A percentile compares a stretch with the other conserved stretches of the same genome.
These are phyloP conservation scores for Magallana ariakensis DNA, from an alignment of 1,140 invertebrate genomes.

Conservation along the genomic window DNA sequence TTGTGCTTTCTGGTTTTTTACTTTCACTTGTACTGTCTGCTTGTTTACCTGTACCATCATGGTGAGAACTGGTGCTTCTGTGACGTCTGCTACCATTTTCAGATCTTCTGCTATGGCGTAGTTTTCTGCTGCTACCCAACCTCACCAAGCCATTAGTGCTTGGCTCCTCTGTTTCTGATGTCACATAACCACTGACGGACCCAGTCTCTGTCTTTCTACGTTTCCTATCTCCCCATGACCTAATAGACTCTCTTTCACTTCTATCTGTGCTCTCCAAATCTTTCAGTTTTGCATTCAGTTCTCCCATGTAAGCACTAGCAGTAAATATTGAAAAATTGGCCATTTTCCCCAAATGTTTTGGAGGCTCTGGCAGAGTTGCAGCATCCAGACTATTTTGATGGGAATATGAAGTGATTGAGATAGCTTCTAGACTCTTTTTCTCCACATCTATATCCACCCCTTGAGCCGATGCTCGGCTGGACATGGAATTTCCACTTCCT, in stretches of 20 bases:
- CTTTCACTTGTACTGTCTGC: background rate
- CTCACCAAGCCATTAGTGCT: background rate
- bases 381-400: conserved; percentile 46
- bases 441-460: conserved; percentile 63
- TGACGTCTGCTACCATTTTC: background rate
- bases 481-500: conserved; percentile 63
- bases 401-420: conserved; percentile 53
- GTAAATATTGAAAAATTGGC: conserved; percentile 64
- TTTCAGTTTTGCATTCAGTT: conserved; percentile 47
- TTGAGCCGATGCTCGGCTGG: conserved; percentile 66
- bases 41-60: background rate
- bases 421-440: conserved; percentile 55
- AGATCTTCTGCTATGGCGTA: background rate
- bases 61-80: background rate
- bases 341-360: conserved; percentile 41
- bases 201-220: conserved; percentile 22
- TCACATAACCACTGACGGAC: conserved; percentile 10
- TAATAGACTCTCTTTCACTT: conserved; percentile 21
- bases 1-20: background rate
- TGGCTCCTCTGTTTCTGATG: conserved; percentile 2
- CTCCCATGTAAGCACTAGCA: conserved; percentile 55
- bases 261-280: conserved; percentile 40
- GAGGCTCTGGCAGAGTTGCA: conserved; percentile 42
- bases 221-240: background rate
- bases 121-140: conserved; percentile 23